Conservation (phyloP, 2,113 vertebrate genomes). For the Mustela nigripes region DNA sequence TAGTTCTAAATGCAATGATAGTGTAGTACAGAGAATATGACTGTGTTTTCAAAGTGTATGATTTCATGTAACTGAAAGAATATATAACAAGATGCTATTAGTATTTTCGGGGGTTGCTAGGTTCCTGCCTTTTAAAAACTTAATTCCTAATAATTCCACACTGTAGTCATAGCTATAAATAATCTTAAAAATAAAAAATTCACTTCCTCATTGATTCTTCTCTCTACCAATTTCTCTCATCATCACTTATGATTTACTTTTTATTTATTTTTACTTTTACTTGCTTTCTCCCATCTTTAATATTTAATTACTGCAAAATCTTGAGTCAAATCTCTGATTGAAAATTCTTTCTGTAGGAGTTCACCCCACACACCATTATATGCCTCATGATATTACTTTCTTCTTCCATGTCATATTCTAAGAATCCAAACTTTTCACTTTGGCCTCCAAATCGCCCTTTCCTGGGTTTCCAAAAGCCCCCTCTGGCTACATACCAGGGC, state of each 20-base stretch:
- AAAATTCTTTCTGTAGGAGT: background rate
- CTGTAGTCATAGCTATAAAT: background rate
- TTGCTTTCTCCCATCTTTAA: background rate
- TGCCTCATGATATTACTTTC: background rate
- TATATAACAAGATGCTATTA: background rate
- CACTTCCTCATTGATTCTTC: background rate
- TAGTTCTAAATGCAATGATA: background rate
- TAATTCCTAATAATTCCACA: background rate
- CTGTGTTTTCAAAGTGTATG: background rate
- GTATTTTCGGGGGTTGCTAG: background rate
- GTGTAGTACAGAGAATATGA: background rate
- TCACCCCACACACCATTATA: background rate
- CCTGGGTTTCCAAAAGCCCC: fast-evolving
- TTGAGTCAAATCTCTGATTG: background rate
- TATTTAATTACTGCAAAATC: background rate
- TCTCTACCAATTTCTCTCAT: background rate
- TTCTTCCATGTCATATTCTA: background rate
- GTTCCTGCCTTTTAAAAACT: background rate
- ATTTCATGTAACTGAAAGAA: background rate
- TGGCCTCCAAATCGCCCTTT: background rate
- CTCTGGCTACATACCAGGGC: background rate
- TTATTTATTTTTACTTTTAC: background rate
- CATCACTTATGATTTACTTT: background rate
- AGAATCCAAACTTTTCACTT: background rate
- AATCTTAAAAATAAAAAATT: constrained; percentile 20